phyloP scores from a whole-genome alignment of 2,113 vertebrate species.

The Ramphastos sulfuratus region DNA sequence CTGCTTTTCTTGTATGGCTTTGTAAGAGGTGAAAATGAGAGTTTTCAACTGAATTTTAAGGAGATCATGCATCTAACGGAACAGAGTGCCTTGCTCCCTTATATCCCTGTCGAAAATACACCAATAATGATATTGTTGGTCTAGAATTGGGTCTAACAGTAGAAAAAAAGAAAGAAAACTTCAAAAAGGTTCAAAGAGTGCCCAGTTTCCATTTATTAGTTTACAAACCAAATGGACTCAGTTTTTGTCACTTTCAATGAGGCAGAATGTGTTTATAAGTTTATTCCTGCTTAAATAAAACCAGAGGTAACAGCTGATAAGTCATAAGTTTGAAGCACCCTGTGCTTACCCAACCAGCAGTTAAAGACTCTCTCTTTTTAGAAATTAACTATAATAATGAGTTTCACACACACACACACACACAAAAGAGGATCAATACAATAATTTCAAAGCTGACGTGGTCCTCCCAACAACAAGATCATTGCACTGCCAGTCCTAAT shows the following conservation, averaged over 20 bases:
- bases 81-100: background rate
- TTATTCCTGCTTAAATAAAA: background rate
- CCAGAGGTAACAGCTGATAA: background rate
- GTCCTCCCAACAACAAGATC: background rate
- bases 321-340: background rate
- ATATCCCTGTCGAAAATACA: background rate
- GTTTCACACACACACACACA: background rate
- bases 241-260: background rate
- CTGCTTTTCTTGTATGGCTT: background rate
- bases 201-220: background rate
- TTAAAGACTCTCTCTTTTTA: background rate
- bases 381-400: conserved; percentile 32
- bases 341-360: background rate
- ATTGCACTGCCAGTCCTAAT: conserved; percentile 26
- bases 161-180: background rate
- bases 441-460: conserved; percentile 45
- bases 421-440: conserved; percentile 3
- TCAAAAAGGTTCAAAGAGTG: background rate
- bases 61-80: background rate
- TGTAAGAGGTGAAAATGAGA: background rate
- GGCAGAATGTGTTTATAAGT: background rate
- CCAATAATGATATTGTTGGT: background rate
- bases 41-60: background rate
- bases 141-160: background rate
- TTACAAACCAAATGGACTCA: background rate